Evolutionary conservation across 2,888 invertebrate genomes (phyloP).

Genomic region (Parthenolecanium corni): DNA sequence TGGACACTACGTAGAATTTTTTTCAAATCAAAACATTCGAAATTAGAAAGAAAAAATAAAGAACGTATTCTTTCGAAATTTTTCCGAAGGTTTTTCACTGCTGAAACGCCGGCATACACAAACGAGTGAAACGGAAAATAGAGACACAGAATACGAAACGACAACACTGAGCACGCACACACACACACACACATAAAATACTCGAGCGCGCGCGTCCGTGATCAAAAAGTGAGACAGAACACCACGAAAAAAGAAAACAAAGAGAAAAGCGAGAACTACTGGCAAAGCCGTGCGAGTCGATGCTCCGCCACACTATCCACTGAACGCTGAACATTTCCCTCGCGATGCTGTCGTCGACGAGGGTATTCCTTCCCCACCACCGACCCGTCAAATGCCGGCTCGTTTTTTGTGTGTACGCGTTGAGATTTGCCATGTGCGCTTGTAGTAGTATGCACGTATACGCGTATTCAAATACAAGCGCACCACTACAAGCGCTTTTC

Average conservation of each 20-base stretch:
- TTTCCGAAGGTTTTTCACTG: not conserved
- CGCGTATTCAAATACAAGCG: conserved; percentile 11
- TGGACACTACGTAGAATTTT: too few relatives aligned
- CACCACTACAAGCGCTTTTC: too few relatives aligned
- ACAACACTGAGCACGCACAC: too few relatives aligned
- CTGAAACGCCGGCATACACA: not conserved
- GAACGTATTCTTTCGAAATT: too few relatives aligned
- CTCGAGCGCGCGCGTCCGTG: not conserved
- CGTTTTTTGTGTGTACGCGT: not conserved
- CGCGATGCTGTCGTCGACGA: not conserved
- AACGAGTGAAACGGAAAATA: not conserved
- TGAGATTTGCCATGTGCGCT: not conserved
- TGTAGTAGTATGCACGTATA: not conserved
- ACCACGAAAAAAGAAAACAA: not conserved
- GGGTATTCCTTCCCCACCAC: not conserved
- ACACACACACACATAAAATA: not conserved
- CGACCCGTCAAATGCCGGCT: not conserved
- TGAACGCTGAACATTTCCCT: conserved; percentile 14
- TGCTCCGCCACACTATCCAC: conserved; percentile 1
- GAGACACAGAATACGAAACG: too few relatives aligned
- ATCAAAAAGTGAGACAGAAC: too few relatives aligned
- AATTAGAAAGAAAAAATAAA: too few relatives aligned
- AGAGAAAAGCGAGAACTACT: conserved; percentile 17
- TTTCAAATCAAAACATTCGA: too few relatives aligned
- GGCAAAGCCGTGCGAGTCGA: conserved; percentile 15